Evolutionary conservation across 30 jellyfish, hydroid and myxozoan species (phyloP), one percentile per base, ranked within the genome.

Genomic region (Hydractinia symbiolongicarpus): DNA sequence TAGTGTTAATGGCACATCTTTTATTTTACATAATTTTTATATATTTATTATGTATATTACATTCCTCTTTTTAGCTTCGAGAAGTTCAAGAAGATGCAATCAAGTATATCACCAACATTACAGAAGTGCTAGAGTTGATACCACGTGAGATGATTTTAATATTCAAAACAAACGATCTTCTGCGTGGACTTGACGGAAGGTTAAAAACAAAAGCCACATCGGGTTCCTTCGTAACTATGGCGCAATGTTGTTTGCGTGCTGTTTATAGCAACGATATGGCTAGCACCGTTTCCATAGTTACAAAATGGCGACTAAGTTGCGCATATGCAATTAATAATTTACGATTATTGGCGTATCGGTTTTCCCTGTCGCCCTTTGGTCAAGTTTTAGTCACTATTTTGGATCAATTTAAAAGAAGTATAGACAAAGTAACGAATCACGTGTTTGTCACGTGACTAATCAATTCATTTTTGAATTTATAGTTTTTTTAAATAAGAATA

Each of bases 101-200:
- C 75, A 66, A 77, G 16, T 86, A 86, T 87, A 87, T 91, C 50
- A 90, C 96, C 6, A 90, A 81, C 44, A 91, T 91, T 60, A 91
- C 95, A 52, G 96, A 86, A 50, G 89, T 91, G 6, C 69, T 91
- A 30, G 88, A 86, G 55, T 79, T 94, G 9, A 79, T 91, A 21
- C 98, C 98, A 68, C 67, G 98, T 49, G 95, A 91, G 57, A 86
- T 91, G 98, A 86, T 91, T 15, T 84, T 91, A 6, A 86, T 91
- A 8, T 83, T 91, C 21, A 91, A 91, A 79, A 91, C 98, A 7
- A 91, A 91, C 82, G 98, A 91, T 55, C 82, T 91, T 40, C 86
- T 91, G 7, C 88, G 98, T 40, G 96, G 98, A 15, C 77, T 91
- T 21, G 98, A 86, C 73, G 86, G 90, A 6, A 83, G 87, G 54